Conservation (phyloP, 2,113 vertebrate species). For the Marmota monax region DNA sequence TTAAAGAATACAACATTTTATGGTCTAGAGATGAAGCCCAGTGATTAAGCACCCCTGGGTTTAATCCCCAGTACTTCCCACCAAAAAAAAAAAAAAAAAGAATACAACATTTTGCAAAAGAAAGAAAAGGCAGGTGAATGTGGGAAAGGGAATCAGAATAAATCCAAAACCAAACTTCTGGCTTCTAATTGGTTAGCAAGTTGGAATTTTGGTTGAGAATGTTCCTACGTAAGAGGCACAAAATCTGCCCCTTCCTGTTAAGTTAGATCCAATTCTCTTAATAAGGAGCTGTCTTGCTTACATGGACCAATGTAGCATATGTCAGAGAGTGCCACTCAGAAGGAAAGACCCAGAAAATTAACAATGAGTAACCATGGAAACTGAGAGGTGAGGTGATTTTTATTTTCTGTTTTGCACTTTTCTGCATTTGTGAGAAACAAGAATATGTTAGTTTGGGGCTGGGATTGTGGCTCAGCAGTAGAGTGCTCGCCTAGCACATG, state of each 20-base stretch:
- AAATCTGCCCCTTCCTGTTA: neutral
- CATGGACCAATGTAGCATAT: neutral
- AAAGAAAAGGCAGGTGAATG: slow-evolving; percentile 1
- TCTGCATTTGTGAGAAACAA: slow-evolving; percentile 41
- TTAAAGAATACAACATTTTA: neutral
- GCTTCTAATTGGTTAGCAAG: neutral
- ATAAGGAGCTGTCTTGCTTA: neutral
- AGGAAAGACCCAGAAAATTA: slow-evolving; percentile 57
- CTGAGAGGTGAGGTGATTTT: slow-evolving; percentile 36
- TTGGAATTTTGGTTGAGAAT: neutral
- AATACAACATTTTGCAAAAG: slow-evolving; percentile 28
- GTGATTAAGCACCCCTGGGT: no score
- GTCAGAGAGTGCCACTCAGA: slow-evolving; percentile 41
- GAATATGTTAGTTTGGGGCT: slow-evolving; percentile 38
- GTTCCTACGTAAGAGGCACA: neutral
- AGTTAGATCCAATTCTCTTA: neutral
- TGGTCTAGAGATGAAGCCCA: no score
- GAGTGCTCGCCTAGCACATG: no score
- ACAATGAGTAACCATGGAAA: slow-evolving; percentile 80
- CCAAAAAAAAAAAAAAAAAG: neutral
- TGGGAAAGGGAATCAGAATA: slow-evolving; percentile 9
- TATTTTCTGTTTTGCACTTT: slow-evolving; percentile 65
- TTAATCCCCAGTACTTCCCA: no score
- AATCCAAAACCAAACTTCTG: slow-evolving; percentile 51
- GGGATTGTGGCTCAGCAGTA: no score